Evolutionary conservation across 2,113 vertebrate genomes (phyloP).

Genomic region (Pluvialis apricaria): DNA sequence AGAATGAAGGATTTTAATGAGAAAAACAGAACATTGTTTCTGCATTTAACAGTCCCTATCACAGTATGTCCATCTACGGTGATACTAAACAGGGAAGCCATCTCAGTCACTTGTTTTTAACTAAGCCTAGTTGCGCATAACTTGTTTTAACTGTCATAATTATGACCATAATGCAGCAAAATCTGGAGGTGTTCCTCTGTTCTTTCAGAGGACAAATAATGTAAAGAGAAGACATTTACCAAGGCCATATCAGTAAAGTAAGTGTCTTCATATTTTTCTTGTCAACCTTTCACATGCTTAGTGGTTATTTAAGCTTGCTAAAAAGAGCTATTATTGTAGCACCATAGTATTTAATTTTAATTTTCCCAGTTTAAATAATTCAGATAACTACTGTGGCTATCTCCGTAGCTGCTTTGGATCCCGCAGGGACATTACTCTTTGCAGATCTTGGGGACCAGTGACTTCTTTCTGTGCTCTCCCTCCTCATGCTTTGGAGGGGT

Average conservation of each 20-base stretch:
- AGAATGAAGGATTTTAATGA: neutral
- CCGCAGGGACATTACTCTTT: neutral
- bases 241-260: neutral
- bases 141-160: neutral
- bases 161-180: neutral
- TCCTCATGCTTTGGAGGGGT: neutral
- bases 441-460: neutral
- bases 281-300: neutral
- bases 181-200: neutral
- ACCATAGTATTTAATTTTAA: neutral
- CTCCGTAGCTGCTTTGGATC: neutral
- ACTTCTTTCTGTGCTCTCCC: neutral
- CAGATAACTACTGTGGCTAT: neutral
- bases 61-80: neutral
- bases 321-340: neutral
- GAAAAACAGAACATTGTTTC: neutral
- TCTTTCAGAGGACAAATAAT: neutral
- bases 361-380: neutral
- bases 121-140: neutral
- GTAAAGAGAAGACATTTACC: neutral
- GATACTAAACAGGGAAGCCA: neutral
- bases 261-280: neutral
- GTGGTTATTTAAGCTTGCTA: neutral
- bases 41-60: neutral
- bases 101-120: neutral